Evolutionary conservation across 2,888 invertebrate genomes (phyloP).

Genomic region (Carabus problematicus): DNA sequence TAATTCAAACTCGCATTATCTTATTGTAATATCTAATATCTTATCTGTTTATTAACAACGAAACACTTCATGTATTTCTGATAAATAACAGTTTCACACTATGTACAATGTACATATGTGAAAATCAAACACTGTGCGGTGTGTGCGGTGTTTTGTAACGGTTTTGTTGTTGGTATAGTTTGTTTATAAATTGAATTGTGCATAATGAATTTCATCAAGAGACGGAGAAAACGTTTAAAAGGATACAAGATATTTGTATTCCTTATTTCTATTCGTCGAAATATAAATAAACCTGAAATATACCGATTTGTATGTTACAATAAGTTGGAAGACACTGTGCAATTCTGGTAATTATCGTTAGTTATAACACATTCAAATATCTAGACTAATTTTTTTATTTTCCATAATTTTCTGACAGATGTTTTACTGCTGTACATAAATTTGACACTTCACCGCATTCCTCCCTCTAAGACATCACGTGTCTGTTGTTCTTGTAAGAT

Average conservation of each 20-base stretch:
- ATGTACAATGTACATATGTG: no score
- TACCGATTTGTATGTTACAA: constrained; percentile 27
- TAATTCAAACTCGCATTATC: no score
- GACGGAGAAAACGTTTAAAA: constrained; percentile 16
- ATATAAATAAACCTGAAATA: constrained; percentile 16
- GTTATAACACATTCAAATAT: not conserved
- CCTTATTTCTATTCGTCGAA: constrained; percentile 4
- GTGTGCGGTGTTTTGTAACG: no score
- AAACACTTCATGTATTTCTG: no score
- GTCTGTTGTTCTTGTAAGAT: constrained; percentile 23
- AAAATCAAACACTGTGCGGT: no score
- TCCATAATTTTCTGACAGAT: constrained; percentile 12
- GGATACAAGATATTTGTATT: constrained; percentile 23
- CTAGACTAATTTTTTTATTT: no score
- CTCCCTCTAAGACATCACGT: constrained; percentile 12
- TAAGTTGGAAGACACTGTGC: constrained; percentile 22
- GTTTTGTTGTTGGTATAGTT: no score
- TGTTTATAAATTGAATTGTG: no score
- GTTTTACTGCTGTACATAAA: constrained; percentile 25
- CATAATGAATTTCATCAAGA: constrained; percentile 30
- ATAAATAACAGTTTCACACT: no score
- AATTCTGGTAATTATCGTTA: constrained; percentile 30
- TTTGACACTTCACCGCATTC: constrained; percentile 20
- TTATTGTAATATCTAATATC: no score
- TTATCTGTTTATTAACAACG: no score